Base-by-base conservation (phyloP, 2,797 vertebrate genomes). In the Manis pentadactyla region DNA sequence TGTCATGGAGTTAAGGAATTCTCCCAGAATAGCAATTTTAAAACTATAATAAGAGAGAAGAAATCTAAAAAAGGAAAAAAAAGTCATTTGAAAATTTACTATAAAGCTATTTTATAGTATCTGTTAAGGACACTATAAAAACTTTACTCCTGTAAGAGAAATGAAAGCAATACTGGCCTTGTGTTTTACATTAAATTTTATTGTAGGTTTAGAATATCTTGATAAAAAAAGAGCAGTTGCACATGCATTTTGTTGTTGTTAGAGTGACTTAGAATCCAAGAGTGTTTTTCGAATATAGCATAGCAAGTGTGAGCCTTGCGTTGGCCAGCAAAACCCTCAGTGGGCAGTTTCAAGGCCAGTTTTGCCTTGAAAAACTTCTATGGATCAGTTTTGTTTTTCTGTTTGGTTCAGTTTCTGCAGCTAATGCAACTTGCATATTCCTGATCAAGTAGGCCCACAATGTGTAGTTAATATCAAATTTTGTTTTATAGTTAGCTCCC, bases 171-270 rank as follows among this genome's bases (percentile, higher is more conserved):
- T 95, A 57, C 85, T 97, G 51, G 34, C n/a, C 49, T 77, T 92
- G 37, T 74, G 42, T 84, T 95, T 95, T 96, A 3, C 27, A 87
- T 77, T 90, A 90, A 96, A 93, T 66, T 57, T 98, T 88, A n/a
- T 49, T 83, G 10, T 81, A 25, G n/a, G 15, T 93, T 97, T 86
- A 93, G 49, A 89, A 71, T 92, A 92, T 87, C 39, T 93, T 96
- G 34, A 75, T 55, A 74, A 46, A 96, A 96, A 63, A 94, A 31
- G 82, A 55, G 8, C 23, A 94, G 69, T 88, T 90, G 51, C 51
- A 19, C 23, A 59, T 93, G 29, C 13, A 49, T 74, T 93, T 87
- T 95, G 34, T 61, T 93, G 21, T 55, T 81, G 19, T 63, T 66
- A 53, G 57, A n/a, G 19, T 75, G 13, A 37, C 49, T 92, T 81